Evolutionary conservation across 2,888 invertebrate genomes (phyloP).

Genomic region (Priocnemis perturbator): DNA sequence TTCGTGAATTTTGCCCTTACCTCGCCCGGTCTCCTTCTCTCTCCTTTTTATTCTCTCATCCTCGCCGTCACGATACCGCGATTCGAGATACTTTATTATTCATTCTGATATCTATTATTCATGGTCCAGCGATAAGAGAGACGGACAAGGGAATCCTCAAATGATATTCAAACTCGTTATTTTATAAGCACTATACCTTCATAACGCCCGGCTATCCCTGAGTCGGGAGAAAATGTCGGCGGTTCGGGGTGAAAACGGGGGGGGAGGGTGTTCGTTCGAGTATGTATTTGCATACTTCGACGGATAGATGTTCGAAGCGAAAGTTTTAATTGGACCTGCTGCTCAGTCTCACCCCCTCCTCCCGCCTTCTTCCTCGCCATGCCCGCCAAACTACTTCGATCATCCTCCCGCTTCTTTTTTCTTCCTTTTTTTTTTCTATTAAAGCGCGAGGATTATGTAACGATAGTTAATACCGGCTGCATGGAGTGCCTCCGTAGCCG

Average conservation of each 20-base stretch:
- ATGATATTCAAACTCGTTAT: conserved; percentile 40
- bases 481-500: neutral
- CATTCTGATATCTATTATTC: conserved; percentile 39
- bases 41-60: neutral
- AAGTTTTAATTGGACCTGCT: conserved; percentile 39
- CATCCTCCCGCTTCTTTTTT: too few species aligned
- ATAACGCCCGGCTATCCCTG: neutral
- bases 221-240: neutral
- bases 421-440: neutral
- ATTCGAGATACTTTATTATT: conserved; percentile 34
- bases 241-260: neutral
- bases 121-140: conserved; percentile 9
- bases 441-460: conserved; percentile 2
- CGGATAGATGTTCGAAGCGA: conserved; percentile 17
- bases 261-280: neutral
- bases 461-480: neutral
- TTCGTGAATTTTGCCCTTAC: too few species aligned
- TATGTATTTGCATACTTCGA: conserved; percentile 28
- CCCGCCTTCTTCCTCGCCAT: neutral
- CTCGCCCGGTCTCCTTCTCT: neutral
- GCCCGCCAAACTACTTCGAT: conserved; percentile 7
- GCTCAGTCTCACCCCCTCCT: neutral
- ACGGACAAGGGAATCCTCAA: conserved; percentile 7
- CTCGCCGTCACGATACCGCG: neutral
- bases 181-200: conserved; percentile 25